Base-by-base conservation (phyloP, 2,797 vertebrate genomes). In the Geotrypetes seraphini region DNA sequence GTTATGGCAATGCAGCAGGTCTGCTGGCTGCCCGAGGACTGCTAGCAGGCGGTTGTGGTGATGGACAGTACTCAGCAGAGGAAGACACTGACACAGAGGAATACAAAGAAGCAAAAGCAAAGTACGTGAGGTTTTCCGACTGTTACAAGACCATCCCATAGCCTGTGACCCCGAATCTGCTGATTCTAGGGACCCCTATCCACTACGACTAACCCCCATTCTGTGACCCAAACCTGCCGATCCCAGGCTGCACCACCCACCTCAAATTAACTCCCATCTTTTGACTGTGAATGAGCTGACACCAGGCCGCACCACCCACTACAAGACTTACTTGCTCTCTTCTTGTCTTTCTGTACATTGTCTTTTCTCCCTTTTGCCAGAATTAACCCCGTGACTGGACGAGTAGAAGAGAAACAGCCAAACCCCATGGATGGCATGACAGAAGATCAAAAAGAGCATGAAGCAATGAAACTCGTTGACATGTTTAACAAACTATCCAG, bases 1-100 rank as follows among this genome's bases (percentile, higher is more conserved):
- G 84, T 14, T 89, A 86, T 2, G 84, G 86, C 1, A 89, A 89
- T 3, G 85, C 86, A 1, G 86, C 86, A 0, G 86, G 86, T 5
- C 57, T 89, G 37, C 60, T 88, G 63, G 85, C 83, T 26, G 66
- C 62, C 1, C 40, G 57, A 5, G 71, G 73, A 7, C 29, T 66
- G n/a, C 37, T 60, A 38, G 40, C 53, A 1, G 53, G 63, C 5
- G 55, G 63, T 2, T 28, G 29, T 14, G 45, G 34, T 16, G 33
- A 44, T 21, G 36, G 34, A 6, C 25, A 25, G 7, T 35, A 27
- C 11, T 35, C 30, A 16, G 44, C 30, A 80, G 84, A 54, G 8
- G 39, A 0, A 7, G 69, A 74, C 50, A 67, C 66, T 2, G 71
- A 74, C 45, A 74, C 71, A 2, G 69, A 74, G 41, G 71, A 74